A percentile compares a stretch with the other conserved stretches of the same genome.
These are phyloP conservation scores for Leptinotarsa rubiginosa DNA, from an alignment of 2,888 invertebrate genomes.

Conservation along the genomic window DNA sequence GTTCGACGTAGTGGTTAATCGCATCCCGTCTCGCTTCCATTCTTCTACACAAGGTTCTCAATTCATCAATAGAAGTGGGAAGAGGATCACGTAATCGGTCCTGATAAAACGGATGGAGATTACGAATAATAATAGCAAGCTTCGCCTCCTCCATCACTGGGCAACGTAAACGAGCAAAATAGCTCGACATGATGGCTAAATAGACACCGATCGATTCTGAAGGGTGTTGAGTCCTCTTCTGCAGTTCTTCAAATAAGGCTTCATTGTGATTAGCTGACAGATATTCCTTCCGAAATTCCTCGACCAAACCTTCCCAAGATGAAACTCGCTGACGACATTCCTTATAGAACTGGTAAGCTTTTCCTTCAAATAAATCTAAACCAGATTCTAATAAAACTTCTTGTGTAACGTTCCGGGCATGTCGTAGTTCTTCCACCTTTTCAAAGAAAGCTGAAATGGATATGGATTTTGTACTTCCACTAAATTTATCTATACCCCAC, in stretches of 20 bases:
- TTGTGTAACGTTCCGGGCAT: conserved; percentile 10
- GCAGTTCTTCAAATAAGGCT: conserved; percentile 1
- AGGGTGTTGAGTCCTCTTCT: neutral
- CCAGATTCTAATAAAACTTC: conserved; percentile 26
- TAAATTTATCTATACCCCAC: conserved; percentile 17
- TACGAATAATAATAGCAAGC: conserved; percentile 3
- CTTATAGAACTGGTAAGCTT: conserved; percentile 6
- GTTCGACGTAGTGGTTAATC: neutral
- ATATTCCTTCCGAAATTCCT: conserved; percentile 20
- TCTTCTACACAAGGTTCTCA: conserved; percentile 8
- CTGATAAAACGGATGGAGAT: neutral
- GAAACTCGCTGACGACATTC: neutral
- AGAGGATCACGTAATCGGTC: conserved; percentile 13
- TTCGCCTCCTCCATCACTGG: conserved; percentile 3
- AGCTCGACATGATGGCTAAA: conserved; percentile 16
- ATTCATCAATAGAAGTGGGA: conserved; percentile 5
- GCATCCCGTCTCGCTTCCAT: neutral
- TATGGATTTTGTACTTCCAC: neutral
- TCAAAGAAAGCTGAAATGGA: conserved; percentile 24
- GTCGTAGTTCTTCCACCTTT: conserved; percentile 11
- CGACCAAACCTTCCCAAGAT: conserved; percentile 25
- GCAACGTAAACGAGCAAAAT: conserved; percentile 18
- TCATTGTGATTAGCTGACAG: conserved; percentile 21
- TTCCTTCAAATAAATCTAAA: conserved; percentile 22
- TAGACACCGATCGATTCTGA: conserved; percentile 14